These are phyloP conservation scores for Serranus cabrilla DNA, from an alignment of 2,797 vertebrate species.

Conservation along the genomic window DNA sequence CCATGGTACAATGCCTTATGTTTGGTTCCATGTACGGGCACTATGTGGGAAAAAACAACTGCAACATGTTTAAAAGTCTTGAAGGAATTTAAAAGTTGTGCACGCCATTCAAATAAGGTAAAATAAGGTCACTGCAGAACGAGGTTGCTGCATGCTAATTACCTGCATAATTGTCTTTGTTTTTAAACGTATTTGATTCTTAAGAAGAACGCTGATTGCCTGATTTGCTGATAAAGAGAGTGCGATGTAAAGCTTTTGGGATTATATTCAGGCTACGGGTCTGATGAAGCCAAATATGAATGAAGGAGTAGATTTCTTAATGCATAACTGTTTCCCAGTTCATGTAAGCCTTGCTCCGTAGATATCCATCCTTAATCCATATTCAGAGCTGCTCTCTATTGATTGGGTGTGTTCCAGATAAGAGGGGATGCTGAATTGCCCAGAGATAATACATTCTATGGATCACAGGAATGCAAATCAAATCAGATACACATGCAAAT, in stretches of 20 bases:
- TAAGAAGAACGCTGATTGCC: conserved; percentile 19
- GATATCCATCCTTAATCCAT: conserved; percentile 81
- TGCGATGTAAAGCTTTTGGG: conserved; percentile 11
- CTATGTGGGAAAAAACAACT: not conserved
- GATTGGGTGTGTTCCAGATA: conserved; percentile 83
- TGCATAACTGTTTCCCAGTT: conserved; percentile 48
- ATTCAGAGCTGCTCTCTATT: conserved; percentile 83
- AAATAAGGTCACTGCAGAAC: conserved; percentile 26
- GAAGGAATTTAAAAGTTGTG: not conserved
- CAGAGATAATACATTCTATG: conserved; percentile 82
- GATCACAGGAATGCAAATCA: conserved; percentile 85
- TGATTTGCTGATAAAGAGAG: conserved; percentile 30
- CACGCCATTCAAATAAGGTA: conserved; percentile 2
- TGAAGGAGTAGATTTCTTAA: conserved; percentile 53
- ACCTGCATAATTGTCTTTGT: conserved; percentile 19
- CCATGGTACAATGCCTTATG: conserved; percentile 33
- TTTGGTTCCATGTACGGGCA: conserved; percentile 2
- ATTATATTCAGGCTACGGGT: not conserved
- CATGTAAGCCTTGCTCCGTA: conserved; percentile 59
- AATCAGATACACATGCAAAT: conserved; percentile 83
- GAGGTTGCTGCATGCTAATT: conserved; percentile 41
- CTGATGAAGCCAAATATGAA: conserved; percentile 50
- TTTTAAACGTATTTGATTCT: conserved; percentile 24
- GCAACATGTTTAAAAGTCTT: conserved; percentile 10
- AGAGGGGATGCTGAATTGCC: conserved; percentile 79